Base-by-base conservation (phyloP, 2,888 invertebrate genomes). In the Meganola albula region DNA sequence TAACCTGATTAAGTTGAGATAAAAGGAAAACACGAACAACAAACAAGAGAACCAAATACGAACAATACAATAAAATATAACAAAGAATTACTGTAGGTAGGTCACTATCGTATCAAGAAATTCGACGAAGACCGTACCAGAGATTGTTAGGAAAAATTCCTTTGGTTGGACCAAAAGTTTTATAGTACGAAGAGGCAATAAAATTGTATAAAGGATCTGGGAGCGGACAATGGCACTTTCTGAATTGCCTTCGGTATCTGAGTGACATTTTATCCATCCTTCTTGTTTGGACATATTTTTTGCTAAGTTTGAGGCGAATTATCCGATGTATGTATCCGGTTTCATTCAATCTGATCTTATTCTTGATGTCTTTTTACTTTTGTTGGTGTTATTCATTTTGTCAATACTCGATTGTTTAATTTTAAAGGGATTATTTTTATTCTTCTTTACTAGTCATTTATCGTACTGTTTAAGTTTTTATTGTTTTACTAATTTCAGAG, bases 101-200 rank as follows among this genome's bases (percentile, higher is more conserved):
- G n/a, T n/a, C 52, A 30, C 45, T 46, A 55, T 58, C 48, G 58
- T 51, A 63, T 63, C 50, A 53, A 56, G 54, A 49, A 63, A 58
- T 57, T 61, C 50, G 53, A 37, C 41, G 47, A 38, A 48, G 48
- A 49, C 49, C 48, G 47, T 32, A 40, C 44, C 39, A 32, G 48
- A 40, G 57, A 59, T 60, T 60, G 58, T 60, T 53, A 48, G 40
- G 48, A 53, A 52, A 60, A 58, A 65, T 62, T 61, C 60, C 54
- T 65, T 60, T 53, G 44, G 51, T 37, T n/a, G n/a, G n/a, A n/a
- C n/a, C 46, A 50, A 48, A 52, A 61, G 56, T 61, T 66, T 62
- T 62, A 57, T 57, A 57, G 53, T 50, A 46, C 43, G 49, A 43
- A 52, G 57, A 56, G 44, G 58, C 58, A 67, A 64, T 65, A 63